Conservation (phyloP, 2,113 vertebrate genomes). For the Dendropsophus ebraccatus region DNA sequence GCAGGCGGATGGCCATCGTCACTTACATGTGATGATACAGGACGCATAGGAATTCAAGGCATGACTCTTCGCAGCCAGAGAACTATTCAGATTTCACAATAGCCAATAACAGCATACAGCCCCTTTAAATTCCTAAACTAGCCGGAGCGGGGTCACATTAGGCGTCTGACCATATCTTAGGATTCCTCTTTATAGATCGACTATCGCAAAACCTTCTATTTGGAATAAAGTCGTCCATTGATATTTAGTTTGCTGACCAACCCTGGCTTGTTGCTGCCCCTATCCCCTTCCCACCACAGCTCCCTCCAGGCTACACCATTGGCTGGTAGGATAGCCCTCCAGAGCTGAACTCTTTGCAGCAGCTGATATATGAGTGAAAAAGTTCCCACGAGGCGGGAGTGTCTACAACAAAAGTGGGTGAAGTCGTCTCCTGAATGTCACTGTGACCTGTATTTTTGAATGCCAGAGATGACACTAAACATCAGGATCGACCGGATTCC, state of each 20-base stretch:
- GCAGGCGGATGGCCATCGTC: background rate
- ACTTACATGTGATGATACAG: background rate
- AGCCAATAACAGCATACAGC: background rate
- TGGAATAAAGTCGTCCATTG: too few species aligned
- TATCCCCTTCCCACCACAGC: too few species aligned
- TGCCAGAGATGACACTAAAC: background rate
- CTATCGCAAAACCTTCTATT: background rate
- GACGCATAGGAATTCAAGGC: background rate
- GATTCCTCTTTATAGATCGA: background rate
- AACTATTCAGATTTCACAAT: conserved; percentile 1
- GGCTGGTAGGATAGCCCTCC: too few species aligned
- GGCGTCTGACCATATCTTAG: background rate
- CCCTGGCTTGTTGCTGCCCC: too few species aligned
- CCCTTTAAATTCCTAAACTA: background rate
- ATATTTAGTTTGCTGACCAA: too few species aligned
- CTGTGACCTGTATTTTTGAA: background rate
- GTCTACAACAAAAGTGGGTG: background rate
- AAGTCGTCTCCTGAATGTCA: background rate
- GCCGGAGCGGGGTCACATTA: background rate
- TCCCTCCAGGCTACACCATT: too few species aligned
- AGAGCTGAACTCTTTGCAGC: too few species aligned
- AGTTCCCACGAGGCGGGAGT: background rate
- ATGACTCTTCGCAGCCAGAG: background rate
- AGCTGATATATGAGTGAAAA: too few species aligned
- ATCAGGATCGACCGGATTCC: conserved; percentile 1